Evolutionary conservation across 2,888 invertebrate species (phyloP).

Genomic region (Pocota personata): DNA sequence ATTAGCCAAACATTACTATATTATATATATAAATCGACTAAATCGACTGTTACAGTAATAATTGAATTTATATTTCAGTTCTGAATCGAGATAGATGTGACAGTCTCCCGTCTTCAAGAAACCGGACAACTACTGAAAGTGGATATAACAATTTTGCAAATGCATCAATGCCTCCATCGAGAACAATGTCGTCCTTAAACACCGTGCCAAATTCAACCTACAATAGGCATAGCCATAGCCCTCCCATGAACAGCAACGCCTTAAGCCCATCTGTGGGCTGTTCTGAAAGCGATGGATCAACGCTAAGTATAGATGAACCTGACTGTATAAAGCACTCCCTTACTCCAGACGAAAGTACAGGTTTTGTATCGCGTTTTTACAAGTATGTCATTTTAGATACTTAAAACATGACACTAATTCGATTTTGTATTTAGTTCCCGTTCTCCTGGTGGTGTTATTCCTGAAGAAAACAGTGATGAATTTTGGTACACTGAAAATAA

Average conservation of each 20-base stretch:
- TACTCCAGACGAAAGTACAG: slow-evolving; percentile 85
- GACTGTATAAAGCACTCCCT: slow-evolving; percentile 85
- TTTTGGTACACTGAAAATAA: slow-evolving; percentile 74
- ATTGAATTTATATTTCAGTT: slow-evolving; percentile 74
- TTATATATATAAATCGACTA: too few relatives aligned
- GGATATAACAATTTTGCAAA: slow-evolving; percentile 79
- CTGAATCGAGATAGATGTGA: slow-evolving; percentile 89
- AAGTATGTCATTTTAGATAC: slow-evolving; percentile 75
- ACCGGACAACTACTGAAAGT: slow-evolving; percentile 87
- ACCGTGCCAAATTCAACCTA: slow-evolving; percentile 83
- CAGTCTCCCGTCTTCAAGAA: slow-evolving; percentile 89
- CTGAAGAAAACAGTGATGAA: slow-evolving; percentile 86
- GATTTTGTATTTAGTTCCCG: slow-evolving; percentile 67
- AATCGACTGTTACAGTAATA: not conserved
- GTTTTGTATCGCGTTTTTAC: slow-evolving; percentile 77
- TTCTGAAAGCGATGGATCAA: slow-evolving; percentile 88
- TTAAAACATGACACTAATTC: not conserved
- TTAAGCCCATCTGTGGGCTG: slow-evolving; percentile 86
- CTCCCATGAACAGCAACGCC: slow-evolving; percentile 82
- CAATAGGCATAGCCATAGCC: slow-evolving; percentile 81
- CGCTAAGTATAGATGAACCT: slow-evolving; percentile 87
- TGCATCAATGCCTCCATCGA: slow-evolving; percentile 81
- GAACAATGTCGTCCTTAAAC: slow-evolving; percentile 82
- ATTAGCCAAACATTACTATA: too few relatives aligned
- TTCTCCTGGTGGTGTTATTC: slow-evolving; percentile 82